Base-by-base conservation (phyloP, 2,113 vertebrate genomes). In the Podilymbus podiceps region DNA sequence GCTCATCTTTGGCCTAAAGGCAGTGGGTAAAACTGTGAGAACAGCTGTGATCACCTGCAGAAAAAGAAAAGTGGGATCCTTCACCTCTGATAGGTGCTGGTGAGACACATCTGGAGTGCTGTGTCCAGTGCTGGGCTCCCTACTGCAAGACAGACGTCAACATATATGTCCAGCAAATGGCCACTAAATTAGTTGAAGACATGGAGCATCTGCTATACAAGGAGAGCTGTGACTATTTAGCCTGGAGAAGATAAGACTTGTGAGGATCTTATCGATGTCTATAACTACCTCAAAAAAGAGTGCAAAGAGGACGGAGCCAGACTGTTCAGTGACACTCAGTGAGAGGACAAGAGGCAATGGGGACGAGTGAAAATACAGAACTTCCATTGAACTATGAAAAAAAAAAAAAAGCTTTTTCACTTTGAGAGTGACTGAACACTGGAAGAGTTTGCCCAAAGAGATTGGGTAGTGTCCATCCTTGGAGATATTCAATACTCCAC, bases 111-210 rank as follows among this genome's bases (percentile, higher is more conserved):
- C 21, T 91, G 67, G 21, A 72, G 24, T n/a, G 40, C 23, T 74
- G 17, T 25, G 33, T 15, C 35, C 28, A 38, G n/a, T 6, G 9
- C 68, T 90, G 46, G 55, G 40, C 20, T 68, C 2, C 28, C 24
- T 1, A 1, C n/a, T 76, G 17, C 24, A 28, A 79, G 62, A 24
- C 17, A 68, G 38, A 46, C 28, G 22, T 15, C 2, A 4, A 15
- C 8, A 11, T 20, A 9, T 0, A 0, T 33, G 50, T 74, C 46
- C 30, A 74, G 21, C 11, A 87, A 53, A 69, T 23, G 12, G 2
- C 5, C 5, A 3, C 16, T 58, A 2, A 14, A 88, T 6, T 40
- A 49, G 40, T 35, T 50, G 56, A 85, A 20, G 42, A 17, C 47
- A 50, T 91, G 62, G 14, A 74, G 2, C 27, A 46, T 62, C 18